Percentiles rank a stretch among this genome's conserved stretches.
These are phyloP conservation scores for Argyra leucocephala DNA, from an alignment of 2,888 invertebrate genomes.

Conservation along the genomic window DNA sequence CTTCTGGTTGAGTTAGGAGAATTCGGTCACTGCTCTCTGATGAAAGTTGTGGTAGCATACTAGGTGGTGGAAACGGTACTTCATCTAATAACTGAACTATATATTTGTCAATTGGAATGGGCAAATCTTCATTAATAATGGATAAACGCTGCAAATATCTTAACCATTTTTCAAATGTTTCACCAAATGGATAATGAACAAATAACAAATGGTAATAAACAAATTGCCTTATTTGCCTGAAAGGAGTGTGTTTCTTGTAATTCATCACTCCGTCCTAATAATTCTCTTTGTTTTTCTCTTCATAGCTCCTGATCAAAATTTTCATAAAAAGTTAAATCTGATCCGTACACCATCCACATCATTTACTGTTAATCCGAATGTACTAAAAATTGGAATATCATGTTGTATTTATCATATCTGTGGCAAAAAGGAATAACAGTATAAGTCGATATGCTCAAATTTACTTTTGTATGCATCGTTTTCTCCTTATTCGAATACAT, in stretches of 20 bases:
- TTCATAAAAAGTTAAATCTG: conserved; percentile 96
- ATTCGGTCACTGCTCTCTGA: conserved; percentile 64
- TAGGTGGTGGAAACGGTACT: conserved; percentile 94
- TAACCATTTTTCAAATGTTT: conserved; percentile 90
- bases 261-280: conserved; percentile 52
- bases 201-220: conserved; percentile 90
- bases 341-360: conserved; percentile 96
- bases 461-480: too few species aligned
- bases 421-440: too few species aligned
- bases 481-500: too few species aligned
- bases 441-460: too few species aligned
- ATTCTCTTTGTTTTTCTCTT: conserved; percentile 64
- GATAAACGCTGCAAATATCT: conserved; percentile 77
- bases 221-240: conserved; percentile 89
- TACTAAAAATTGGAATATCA: conserved; percentile 93
- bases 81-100: conserved; percentile 90
- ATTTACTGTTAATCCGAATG: conserved; percentile 90
- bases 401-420: too few species aligned
- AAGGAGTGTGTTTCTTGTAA: conserved; percentile 51
- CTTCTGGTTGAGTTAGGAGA: conserved; percentile 88
- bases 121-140: conserved; percentile 61
- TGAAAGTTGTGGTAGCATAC: conserved; percentile 70
- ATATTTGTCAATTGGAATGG: conserved; percentile 88
- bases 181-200: conserved; percentile 96
- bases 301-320: conserved; percentile 56